Base-by-base conservation (phyloP, 2,113 vertebrate genomes). In the Naja naja region DNA sequence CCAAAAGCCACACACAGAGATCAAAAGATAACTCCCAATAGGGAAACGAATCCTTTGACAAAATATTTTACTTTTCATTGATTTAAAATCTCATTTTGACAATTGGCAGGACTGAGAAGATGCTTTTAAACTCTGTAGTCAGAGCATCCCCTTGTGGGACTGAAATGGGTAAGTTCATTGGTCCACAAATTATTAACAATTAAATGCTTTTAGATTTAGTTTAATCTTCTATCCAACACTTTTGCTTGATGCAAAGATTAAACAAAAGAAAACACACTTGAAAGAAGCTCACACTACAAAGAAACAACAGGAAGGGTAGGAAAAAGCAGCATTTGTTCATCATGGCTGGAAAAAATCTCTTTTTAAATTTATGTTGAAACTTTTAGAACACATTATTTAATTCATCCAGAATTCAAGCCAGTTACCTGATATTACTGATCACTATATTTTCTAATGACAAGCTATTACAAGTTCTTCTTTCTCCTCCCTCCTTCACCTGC, bases 161-260 rank as follows among this genome's bases (percentile, higher is more conserved):
- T 92, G 86, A 96, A 96, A 97, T 87, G 22, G 85, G 93, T 93
- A 92, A 39, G 96, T 94, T 93, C 7, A 94, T 94, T 91, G 92
- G 89, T 94, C 93, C 52, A 91, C 93, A 92, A 96, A 95, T 1
- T 0, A 53, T 87, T 94, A 94, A 93, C 45, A 94, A 92, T 92
- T 60, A 94, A 95, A 94, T 34, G 91, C 18, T 25, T 92, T 93
- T 92, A 87, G 92, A 94, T 20, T 30, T 93, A 43, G 27, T 85
- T 93, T 94, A 74, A 95, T 96, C 90, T 94, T 94, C 87, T 94
- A 92, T 95, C 91, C 91, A 96, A 93, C 94, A 96, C 25, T 53
- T 85, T 85, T 93, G 54, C 88, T 95, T 95, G 92, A 93, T 90
- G 90, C 12, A 89, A 92, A 92, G 89, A 95, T 93, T 95, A 93